Conservation (phyloP, 1,140 invertebrate genomes). For the Zelostemma sp. region DNA sequence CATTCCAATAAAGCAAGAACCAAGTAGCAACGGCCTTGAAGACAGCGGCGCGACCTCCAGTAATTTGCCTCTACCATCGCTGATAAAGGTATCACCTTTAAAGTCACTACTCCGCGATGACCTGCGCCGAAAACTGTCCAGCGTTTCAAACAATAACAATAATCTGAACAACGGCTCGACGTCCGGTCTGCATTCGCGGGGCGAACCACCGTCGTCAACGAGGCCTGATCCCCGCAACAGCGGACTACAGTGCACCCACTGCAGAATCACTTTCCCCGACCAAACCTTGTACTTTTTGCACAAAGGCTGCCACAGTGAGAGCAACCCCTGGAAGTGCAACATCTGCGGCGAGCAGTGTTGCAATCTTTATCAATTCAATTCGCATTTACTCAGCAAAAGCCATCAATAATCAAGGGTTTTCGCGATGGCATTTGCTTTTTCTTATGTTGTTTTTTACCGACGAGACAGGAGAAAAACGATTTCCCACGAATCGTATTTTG, state of each 20-base stretch:
- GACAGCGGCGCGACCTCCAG: slow-evolving; percentile 74
- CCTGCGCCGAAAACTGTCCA: slow-evolving; percentile 80
- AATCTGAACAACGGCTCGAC: slow-evolving; percentile 59
- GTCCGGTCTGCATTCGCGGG: slow-evolving; percentile 57
- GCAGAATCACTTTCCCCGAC: slow-evolving; percentile 94
- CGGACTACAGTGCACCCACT: slow-evolving; percentile 84
- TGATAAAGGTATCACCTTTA: slow-evolving; percentile 84
- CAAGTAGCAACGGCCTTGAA: slow-evolving; percentile 69
- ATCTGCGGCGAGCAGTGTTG: slow-evolving; percentile 94
- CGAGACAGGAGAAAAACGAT: neutral
- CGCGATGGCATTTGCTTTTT: too few relatives aligned
- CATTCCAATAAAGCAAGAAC: slow-evolving; percentile 88
- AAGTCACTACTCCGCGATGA: slow-evolving; percentile 87
- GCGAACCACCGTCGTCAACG: slow-evolving; percentile 67
- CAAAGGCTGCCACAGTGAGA: slow-evolving; percentile 96
- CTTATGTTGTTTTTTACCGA: neutral
- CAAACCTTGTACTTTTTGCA: slow-evolving; percentile 96
- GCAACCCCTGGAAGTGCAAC: slow-evolving; percentile 98
- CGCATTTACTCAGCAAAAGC: slow-evolving; percentile 93
- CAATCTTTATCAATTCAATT: slow-evolving; percentile 97
- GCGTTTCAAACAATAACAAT: slow-evolving; percentile 65
- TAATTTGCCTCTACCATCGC: slow-evolving; percentile 71
- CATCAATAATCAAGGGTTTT: slow-evolving; percentile 78
- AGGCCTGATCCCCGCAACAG: slow-evolving; percentile 66
- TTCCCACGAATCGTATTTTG: too few relatives aligned